Evolutionary conservation across 2,797 vertebrate genomes (phyloP), one percentile per base, ranked within the genome.

Genomic region (Chaunax sp.): DNA sequence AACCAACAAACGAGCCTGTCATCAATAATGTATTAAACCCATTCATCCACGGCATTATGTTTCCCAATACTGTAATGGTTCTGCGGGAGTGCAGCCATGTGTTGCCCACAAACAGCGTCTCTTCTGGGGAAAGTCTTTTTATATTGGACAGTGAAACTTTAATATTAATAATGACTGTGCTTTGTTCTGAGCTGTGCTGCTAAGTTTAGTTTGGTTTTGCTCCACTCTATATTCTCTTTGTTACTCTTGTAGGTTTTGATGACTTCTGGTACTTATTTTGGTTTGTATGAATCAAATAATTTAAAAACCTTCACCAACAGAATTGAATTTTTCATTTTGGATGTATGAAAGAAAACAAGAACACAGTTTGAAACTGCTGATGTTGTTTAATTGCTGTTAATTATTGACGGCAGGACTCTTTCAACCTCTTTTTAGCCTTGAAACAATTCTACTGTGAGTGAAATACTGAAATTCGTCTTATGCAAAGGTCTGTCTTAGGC

Each of bases 21-120:
- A 85, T 90, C 85, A 89, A 90, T 90, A 89, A 90, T 90, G 81
- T 77, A 92, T 89, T 81, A 87, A 81, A 87, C 33, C 77, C 67
- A 78, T 83, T 87, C 85, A 89, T 86, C 81, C 82, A 77, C 75
- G 50, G 66, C 85, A 80, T 83, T 81, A 70, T 80, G 78, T 75
- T 85, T 81, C 83, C 80, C 78, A 76, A 56, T 82, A 77, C 77
- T 80, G 85, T 74, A 83, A 72, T n/a, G 59, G 78, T 78, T 84
- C 72, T 79, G 72, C 38, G 67, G 52, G 56, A 80, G 69, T 57
- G 57, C 64, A 71, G 51, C 46, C 54, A 28, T 22, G 60, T 43
- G 8, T 61, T 58, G 59, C 51, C 80, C 64, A 68, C 50, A 52
- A 61, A 72, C 56, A 40, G 65, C 52, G 40, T 50, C 71, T 79